Evolutionary conservation across 2,888 invertebrate species (phyloP), one percentile per base, ranked within the genome.

Genomic region (Diadromus collaris): DNA sequence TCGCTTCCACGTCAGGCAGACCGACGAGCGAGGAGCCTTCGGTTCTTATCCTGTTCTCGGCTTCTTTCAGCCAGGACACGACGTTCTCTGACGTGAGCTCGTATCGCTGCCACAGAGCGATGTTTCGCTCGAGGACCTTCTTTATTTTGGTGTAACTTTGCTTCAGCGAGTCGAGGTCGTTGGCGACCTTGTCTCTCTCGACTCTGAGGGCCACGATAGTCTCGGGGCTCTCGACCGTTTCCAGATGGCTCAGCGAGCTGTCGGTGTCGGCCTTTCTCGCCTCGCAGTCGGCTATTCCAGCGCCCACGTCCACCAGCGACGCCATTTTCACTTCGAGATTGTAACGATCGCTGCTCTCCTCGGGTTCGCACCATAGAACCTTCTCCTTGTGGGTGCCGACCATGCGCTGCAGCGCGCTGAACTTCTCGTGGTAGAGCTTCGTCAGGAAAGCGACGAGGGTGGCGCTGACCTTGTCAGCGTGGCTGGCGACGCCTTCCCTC

Each of bases 301-400:
- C 93, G 88, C 95, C 94, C 2, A 97, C 95, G 81, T 97, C 97
- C 76, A 92, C 92, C 44, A 98, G 89, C 0, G 97, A 95, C 1
- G 96, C 95, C 85, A 95, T 93, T 91, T 98, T 98, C 0, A 97
- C 97, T 92, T 98, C 97, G 34, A 98, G 92, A 88, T 97, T 97
- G 89, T 98, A 98, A 89, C 95, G 95, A 88, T 98, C 98, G 86
- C 97, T 97, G 41, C 95, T 95, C 1, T 95, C 94, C 88, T 98
- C 98, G 0, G 97, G 97, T 86, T 95, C 94, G 89, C 98, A 98
- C 97, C 98, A 98, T 16, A 94, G 93, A 1, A 97, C 95, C 91
- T 98, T 98, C 87, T 98, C 98, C 81, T 95, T 95, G 82, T 96
- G 94, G 1, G 96, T 95, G 67, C 94, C 93, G 10, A 98, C 93